A percentile compares a stretch with the other conserved stretches of the same genome.
Evolutionary conservation across 2,888 invertebrate species (phyloP).

Genomic region (Metallyticus violacea): DNA sequence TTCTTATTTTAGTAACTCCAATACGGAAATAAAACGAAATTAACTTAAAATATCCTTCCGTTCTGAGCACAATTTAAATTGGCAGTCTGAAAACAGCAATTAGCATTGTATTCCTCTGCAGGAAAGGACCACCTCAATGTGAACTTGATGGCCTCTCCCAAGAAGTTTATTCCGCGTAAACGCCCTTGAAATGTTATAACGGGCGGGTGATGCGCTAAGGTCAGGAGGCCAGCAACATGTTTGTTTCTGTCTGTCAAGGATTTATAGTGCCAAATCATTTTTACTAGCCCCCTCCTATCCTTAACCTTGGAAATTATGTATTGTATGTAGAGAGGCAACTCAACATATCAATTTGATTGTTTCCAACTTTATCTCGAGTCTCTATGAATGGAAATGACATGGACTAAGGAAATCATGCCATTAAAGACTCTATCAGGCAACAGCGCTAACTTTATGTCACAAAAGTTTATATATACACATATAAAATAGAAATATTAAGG

Average conservation of each 20-base stretch:
- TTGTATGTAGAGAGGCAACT: not conserved
- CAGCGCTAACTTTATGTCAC: no score
- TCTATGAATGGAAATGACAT: not conserved
- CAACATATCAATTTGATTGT: not conserved
- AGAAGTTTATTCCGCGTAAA: not conserved
- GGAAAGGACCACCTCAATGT: not conserved
- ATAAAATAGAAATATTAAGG: no score
- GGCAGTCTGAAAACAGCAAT: not conserved
- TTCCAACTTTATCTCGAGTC: no score
- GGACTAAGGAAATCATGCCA: no score
- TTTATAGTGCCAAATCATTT: not conserved
- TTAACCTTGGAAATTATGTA: not conserved
- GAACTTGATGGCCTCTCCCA: not conserved
- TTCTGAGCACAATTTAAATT: no score
- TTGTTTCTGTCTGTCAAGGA: constrained; percentile 1
- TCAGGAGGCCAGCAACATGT: not conserved
- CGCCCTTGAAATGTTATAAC: not conserved
- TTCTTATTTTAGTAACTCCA: no score
- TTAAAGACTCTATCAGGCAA: not conserved
- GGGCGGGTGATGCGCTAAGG: not conserved
- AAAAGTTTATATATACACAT: no score
- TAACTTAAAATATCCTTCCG: no score
- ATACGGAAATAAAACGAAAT: no score
- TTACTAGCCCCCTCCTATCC: not conserved
- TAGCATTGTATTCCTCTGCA: not conserved